phyloP scores from a whole-genome alignment of 2,888 invertebrate species.

The Hesperia comma region DNA sequence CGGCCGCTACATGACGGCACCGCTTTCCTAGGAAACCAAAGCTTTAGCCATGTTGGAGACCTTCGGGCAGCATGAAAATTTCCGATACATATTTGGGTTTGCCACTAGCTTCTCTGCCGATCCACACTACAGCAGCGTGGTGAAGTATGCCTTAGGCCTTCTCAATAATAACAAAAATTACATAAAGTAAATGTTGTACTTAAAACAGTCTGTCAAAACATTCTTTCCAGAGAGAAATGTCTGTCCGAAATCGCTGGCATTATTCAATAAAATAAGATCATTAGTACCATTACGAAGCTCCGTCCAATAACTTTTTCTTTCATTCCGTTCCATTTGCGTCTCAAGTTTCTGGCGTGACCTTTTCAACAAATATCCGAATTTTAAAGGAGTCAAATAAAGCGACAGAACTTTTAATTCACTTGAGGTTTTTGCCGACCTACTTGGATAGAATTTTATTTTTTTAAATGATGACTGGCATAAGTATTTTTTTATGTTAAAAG shows the following conservation, averaged over 20 bases:
- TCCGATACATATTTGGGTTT: no score
- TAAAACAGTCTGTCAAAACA: not conserved
- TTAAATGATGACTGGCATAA: no score
- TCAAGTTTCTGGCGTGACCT: constrained; percentile 13
- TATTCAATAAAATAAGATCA: constrained; percentile 24
- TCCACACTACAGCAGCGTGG: no score
- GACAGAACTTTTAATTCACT: constrained; percentile 7
- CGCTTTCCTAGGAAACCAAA: no score
- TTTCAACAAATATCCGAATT: constrained; percentile 24
- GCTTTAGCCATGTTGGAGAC: no score
- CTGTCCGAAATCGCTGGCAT: constrained; percentile 3
- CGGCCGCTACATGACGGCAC: no score
- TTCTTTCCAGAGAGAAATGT: not conserved
- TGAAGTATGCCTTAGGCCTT: no score
- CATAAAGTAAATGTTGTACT: not conserved
- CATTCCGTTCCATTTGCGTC: constrained; percentile 9
- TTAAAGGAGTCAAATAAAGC: constrained; percentile 11
- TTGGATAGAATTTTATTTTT: not conserved
- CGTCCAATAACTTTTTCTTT: constrained; percentile 19
- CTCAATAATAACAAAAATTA: no score
- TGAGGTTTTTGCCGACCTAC: not conserved
- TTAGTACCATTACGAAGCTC: constrained; percentile 13
- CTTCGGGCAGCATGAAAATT: no score
- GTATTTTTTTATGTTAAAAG: no score
- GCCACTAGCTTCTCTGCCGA: no score